Conservation (phyloP, 2,113 vertebrate species). For the Nettapus auritus region DNA sequence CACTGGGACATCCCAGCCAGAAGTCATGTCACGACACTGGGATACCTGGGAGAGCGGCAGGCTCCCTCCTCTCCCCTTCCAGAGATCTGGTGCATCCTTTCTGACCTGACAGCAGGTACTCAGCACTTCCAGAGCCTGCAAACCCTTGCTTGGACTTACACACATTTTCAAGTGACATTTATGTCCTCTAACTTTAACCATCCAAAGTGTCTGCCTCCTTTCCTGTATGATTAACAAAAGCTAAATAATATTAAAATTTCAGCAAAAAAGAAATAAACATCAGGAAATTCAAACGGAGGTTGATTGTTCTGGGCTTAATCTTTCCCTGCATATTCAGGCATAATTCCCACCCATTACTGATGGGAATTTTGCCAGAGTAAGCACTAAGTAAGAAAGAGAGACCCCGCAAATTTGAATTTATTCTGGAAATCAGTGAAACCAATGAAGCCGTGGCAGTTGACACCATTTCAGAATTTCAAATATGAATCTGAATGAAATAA, state of each 20-base stretch:
- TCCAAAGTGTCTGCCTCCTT: not conserved
- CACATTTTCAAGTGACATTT: not conserved
- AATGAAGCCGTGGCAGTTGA: not conserved
- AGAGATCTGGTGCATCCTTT: not conserved
- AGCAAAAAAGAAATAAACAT: not conserved
- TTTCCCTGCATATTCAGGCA: not conserved
- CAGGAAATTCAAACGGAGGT: not conserved
- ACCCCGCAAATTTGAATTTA: not conserved
- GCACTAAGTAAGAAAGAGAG: not conserved
- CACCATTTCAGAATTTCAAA: not conserved
- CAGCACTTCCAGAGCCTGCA: not conserved
- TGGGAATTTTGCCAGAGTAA: not conserved
- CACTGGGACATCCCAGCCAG: not conserved
- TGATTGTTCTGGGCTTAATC: not conserved
- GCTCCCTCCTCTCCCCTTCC: not conserved
- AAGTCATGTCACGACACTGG: not conserved
- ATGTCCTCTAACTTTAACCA: not conserved
- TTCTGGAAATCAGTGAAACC: not conserved
- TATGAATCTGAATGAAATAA: not conserved
- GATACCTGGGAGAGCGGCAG: not conserved
- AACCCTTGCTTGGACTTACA: not conserved
- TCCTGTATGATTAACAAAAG: not conserved
- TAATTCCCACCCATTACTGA: not conserved
- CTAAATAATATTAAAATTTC: not conserved
- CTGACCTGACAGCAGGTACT: not conserved